Percentiles rank a stretch among this genome's conserved stretches.
These are phyloP conservation scores for Cremastinae sp. DNA, from an alignment of 2,888 invertebrate genomes.

Conservation along the genomic window DNA sequence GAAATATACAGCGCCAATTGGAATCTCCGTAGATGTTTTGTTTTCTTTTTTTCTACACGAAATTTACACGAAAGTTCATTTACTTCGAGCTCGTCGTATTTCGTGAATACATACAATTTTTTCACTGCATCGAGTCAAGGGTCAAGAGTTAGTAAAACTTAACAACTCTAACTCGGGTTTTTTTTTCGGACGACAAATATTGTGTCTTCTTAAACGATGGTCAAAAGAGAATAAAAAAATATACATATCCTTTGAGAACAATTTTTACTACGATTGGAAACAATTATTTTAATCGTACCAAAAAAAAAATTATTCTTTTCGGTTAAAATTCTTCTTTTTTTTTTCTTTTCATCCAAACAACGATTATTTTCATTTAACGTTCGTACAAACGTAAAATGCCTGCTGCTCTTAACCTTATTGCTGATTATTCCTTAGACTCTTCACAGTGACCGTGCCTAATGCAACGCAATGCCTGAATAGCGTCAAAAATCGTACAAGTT, in stretches of 20 bases:
- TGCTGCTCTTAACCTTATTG: conserved; percentile 19
- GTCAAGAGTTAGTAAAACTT: neutral
- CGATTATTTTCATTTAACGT: neutral
- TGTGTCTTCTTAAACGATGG: neutral
- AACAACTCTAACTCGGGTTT: neutral
- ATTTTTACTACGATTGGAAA: neutral
- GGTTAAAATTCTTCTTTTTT: neutral
- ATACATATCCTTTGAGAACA: neutral
- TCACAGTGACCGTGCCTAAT: neutral
- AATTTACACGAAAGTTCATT: neutral
- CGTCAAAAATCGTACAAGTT: conserved; percentile 20
- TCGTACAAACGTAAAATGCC: neutral
- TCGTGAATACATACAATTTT: too few relatives aligned
- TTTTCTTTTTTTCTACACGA: neutral
- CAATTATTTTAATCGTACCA: neutral
- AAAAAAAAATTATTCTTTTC: neutral
- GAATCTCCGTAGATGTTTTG: neutral
- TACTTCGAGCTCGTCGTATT: neutral
- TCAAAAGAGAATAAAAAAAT: neutral
- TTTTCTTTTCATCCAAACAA: neutral
- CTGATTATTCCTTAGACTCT: neutral
- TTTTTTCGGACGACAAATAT: neutral
- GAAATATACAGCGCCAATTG: neutral
- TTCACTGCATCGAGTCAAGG: neutral
- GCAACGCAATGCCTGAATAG: neutral